phyloP scores from a whole-genome alignment of 2,113 vertebrate genomes.

The Megaptera novaeangliae region DNA sequence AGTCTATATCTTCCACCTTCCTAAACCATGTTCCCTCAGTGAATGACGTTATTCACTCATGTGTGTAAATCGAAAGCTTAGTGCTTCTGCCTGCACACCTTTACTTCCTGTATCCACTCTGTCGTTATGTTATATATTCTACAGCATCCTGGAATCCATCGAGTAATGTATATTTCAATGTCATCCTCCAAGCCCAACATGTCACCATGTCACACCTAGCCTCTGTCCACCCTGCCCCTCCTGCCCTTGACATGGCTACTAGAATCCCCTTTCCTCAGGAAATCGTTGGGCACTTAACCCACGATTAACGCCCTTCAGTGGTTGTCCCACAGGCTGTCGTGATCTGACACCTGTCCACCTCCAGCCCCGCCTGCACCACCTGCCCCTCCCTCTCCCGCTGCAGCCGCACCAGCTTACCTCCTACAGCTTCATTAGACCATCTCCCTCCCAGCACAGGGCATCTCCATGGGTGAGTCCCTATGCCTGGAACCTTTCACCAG shows the following conservation, averaged over 20 bases:
- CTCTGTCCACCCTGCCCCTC: no score
- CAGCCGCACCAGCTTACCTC: neutral
- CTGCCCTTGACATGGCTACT: no score
- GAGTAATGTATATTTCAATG: neutral
- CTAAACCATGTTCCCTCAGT: neutral
- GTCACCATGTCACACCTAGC: neutral
- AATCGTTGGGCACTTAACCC: neutral
- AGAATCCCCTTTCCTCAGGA: neutral
- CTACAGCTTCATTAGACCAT: neutral
- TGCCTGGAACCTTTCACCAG: neutral
- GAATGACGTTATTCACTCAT: neutral
- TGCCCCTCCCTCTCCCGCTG: neutral
- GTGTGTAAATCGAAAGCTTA: neutral
- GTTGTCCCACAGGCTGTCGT: neutral
- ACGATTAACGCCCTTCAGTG: neutral
- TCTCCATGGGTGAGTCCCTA: neutral
- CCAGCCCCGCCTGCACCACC: rapidly evolving
- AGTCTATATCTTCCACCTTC: neutral
- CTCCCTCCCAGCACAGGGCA: neutral
- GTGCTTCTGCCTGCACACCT: neutral
- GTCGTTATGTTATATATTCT: neutral
- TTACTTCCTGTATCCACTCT: neutral
- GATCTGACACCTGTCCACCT: neutral
- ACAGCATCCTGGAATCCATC: neutral
- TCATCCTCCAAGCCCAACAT: neutral